Conservation (phyloP, 2,113 vertebrate species). For the Entelurus aequoreus region DNA sequence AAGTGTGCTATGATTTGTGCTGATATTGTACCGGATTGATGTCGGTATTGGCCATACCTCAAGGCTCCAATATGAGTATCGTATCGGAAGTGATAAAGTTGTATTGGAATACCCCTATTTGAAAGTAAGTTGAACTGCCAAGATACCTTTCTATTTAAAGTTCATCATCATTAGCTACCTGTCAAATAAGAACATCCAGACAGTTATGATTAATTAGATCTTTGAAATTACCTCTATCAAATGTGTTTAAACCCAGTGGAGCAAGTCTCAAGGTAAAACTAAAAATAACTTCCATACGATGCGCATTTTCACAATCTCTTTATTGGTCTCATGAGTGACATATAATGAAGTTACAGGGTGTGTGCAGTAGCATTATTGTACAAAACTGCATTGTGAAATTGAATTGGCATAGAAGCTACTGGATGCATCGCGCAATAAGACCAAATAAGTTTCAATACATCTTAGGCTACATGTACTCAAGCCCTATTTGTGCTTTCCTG, state of each 20-base stretch:
- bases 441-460: conserved; percentile 38
- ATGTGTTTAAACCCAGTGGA: neutral
- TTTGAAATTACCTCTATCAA: conserved; percentile 11
- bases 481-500: conserved; percentile 12
- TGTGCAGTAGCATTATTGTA: conserved; percentile 30
- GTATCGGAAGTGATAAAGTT: too few species aligned
- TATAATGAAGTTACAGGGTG: conserved; percentile 43
- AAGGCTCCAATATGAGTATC: too few species aligned
- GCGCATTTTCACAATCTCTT: conserved; percentile 21
- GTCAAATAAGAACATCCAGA: conserved; percentile 11
- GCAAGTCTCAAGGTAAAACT: conserved; percentile 5
- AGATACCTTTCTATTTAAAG: neutral
- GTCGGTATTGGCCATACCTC: too few species aligned
- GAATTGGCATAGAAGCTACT: conserved; percentile 47
- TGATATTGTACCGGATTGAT: too few species aligned
- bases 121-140: neutral
- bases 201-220: conserved; percentile 2
- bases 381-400: conserved; percentile 34
- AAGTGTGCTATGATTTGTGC: too few species aligned
- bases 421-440: conserved; percentile 26
- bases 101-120: too few species aligned
- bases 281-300: conserved; percentile 34
- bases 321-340: conserved; percentile 23
- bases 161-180: neutral
- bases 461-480: conserved; percentile 6